Conservation (phyloP, 1,140 invertebrate genomes). For the Melitaea cinxia region DNA sequence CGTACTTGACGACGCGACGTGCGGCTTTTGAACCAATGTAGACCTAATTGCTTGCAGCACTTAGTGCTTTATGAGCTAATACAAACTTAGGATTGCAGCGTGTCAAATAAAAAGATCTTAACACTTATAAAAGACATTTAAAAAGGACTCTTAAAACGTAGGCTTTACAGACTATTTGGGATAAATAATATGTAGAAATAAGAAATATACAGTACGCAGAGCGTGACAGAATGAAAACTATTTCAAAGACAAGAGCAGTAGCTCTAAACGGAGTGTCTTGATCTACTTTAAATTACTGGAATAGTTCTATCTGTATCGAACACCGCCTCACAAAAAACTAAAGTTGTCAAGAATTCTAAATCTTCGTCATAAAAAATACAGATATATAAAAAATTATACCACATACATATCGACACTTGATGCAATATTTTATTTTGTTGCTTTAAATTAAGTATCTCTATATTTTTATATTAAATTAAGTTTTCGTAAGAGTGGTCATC, state of each 20-base stretch:
- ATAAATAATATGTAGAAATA: constrained; percentile 3
- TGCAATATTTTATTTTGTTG: too few relatives aligned
- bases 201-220: constrained; percentile 16
- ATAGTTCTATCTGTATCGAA: constrained; percentile 15
- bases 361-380: background rate
- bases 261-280: constrained; percentile 47
- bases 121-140: constrained; percentile 21
- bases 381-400: background rate
- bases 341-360: too few relatives aligned
- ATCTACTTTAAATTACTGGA: constrained; percentile 33
- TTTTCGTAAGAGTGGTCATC: constrained; percentile 12
- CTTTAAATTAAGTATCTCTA: too few relatives aligned
- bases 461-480: background rate
- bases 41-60: constrained; percentile 45
- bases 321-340: background rate
- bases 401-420: too few relatives aligned
- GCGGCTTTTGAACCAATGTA: constrained; percentile 41
- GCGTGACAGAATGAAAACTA: constrained; percentile 53
- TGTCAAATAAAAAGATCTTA: constrained; percentile 34
- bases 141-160: constrained; percentile 13
- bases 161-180: constrained; percentile 8
- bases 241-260: constrained; percentile 48
- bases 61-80: constrained; percentile 40
- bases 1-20: constrained; percentile 22
- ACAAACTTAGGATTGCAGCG: constrained; percentile 32